Base-by-base conservation (phyloP, 1,140 invertebrate genomes). In the Drosophila santomea region DNA sequence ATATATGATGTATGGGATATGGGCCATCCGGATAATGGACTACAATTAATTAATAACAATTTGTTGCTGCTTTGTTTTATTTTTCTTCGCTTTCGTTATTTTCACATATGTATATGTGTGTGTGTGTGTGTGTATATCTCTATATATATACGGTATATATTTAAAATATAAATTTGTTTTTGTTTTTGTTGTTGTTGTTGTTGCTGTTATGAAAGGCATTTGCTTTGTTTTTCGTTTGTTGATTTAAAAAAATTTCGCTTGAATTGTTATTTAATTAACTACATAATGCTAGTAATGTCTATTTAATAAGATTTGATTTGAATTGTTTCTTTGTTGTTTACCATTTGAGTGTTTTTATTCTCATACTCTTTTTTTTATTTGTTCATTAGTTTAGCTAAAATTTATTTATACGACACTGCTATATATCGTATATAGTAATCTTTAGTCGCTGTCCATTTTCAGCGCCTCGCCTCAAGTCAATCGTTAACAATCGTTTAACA, bases 271-370 rank as follows among this genome's bases (percentile, higher is more conserved):
- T 76, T 51, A 51, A 78, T 81, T 81, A 90, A 50, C 80, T 89
- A 90, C 80, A 78, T 85, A 86, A 90, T 88, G 62, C 63, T 80
- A 80, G 54, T 69, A 79, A 85, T 84, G 63, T 77, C 57, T 85
- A 85, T 83, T 74, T 74, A 78, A 78, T 78, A 88, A 88, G 75
- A 86, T 86, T 86, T 88, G 83, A 86, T 88, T 86, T 67, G 74
- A 88, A 88, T 86, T 83, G 62, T 79, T 51, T 81, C 63, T 69
- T 75, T 63, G 44, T 71, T 64, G 44, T 71, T 64, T 66, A 38
- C 74, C 67, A 78, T 50, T 77, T 82, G 45, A 69, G 68, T 78
- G 76, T 76, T 54, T 39, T 48, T 78, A 17, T 17, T 17, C 17
- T 88, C 41, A 74, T 74, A 17, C 63, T 47, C 48, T 20, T 48